Evolutionary conservation across 1,140 invertebrate species (phyloP).

Genomic region (Caenorhabditis latens): DNA sequence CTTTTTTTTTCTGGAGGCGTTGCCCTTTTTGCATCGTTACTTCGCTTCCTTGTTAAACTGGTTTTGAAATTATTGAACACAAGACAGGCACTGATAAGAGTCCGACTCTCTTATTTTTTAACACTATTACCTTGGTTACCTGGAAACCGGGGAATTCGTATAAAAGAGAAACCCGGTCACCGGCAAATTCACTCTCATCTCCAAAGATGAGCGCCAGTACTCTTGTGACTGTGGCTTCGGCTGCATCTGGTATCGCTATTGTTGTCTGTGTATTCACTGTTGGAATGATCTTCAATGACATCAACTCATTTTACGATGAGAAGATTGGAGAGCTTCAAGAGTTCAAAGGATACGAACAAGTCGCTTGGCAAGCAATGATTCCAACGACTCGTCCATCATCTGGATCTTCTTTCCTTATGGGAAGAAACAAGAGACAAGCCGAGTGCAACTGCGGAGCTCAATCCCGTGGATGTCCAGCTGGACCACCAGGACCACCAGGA

Average conservation of each 20-base stretch:
- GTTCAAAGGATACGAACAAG: conserved; percentile 58
- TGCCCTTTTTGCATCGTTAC: conserved; percentile 34
- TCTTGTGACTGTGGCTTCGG: conserved; percentile 59
- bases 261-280: conserved; percentile 60
- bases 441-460: conserved; percentile 65
- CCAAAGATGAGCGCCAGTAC: conserved; percentile 50
- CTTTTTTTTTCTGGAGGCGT: conserved; percentile 45
- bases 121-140: conserved; percentile 9
- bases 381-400: conserved; percentile 16
- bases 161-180: background rate
- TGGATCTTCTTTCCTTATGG: conserved; percentile 48
- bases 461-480: conserved; percentile 64
- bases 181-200: conserved; percentile 39
- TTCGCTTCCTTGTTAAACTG: conserved; percentile 39
- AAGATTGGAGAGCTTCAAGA: conserved; percentile 62
- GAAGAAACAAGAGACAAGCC: conserved; percentile 67
- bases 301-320: conserved; percentile 65
- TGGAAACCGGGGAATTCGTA: conserved; percentile 7
- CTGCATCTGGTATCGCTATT: conserved; percentile 60
- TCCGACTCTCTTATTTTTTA: background rate
- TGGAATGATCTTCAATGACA: conserved; percentile 65
- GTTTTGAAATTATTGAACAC: conserved; percentile 50
- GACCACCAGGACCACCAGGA: conserved; percentile 65
- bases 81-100: conserved; percentile 18
- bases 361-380: conserved; percentile 67